Base-by-base conservation (phyloP, 2,888 invertebrate species). In the Caenorhabditis panamensis region DNA sequence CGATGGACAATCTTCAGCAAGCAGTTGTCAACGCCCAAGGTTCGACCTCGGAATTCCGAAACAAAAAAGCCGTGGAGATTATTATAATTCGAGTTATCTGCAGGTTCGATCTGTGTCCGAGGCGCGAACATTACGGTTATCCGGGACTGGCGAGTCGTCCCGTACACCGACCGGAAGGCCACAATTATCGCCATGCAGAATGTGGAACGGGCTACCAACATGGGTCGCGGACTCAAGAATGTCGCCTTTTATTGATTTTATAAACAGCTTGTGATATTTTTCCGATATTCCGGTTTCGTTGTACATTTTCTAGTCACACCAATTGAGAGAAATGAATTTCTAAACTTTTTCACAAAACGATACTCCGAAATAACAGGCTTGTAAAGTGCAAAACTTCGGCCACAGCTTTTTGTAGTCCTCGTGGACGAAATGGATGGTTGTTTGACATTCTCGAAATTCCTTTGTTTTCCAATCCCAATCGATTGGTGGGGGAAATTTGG, bases 1-100 rank as follows among this genome's bases (percentile, higher is more conserved):
- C 69, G 1, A 69, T 80, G 69, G 79, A 69, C 51, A 80, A 80
- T 66, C 62, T 80, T 11, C 68, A 64, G 36, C 69, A 80, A 53
- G 69, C 61, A 16, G 53, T 66, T 16, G 75, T 68, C 11, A 71
- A 75, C 56, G 61, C 64, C 1, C 47, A 63, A 49, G 79, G 79
- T 71, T 20, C 44, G 59, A 59, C 49, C 58, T 69, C 47, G 13
- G 49, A 37, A 63, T 36, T 54, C 18, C n/a, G 37, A 36, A 51
- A 51, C 41, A 1, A 31, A 63, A 49, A 49, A 36, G 11, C 26
- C 26, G 22, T 37, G 9, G 41, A 41, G 53, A 59, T 64, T 49
- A 51, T 63, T 44, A 54, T 28, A 18, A 72, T 24, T 31, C n/a
- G 8, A 18, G n/a, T 24, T 68, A 72, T 72, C 63, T 69, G n/a